phyloP scores from a whole-genome alignment of 2,113 vertebrate genomes.

The Pollachius pollachius region DNA sequence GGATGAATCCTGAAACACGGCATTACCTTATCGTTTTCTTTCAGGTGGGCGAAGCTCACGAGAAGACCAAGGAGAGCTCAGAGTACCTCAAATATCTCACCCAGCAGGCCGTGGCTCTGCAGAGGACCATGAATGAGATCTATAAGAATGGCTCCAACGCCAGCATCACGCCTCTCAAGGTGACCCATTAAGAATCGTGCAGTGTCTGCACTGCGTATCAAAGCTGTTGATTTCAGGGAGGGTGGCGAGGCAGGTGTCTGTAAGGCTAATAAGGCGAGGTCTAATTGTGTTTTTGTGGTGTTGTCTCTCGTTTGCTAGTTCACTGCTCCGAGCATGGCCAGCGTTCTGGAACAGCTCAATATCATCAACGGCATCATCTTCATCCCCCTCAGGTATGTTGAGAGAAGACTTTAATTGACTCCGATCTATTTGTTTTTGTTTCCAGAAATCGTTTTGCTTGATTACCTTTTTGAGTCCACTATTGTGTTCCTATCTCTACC shows the following conservation, averaged over 20 bases:
- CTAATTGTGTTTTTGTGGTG: background rate
- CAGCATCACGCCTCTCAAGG: constrained; percentile 95
- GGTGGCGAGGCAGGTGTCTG: background rate
- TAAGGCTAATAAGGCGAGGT: background rate
- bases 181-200: constrained; percentile 38
- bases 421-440: background rate
- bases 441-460: background rate
- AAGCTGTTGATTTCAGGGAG: background rate
- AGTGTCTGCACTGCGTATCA: too few species aligned
- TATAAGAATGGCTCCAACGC: constrained; percentile 96
- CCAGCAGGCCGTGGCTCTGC: constrained; percentile 95
- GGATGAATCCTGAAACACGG: background rate
- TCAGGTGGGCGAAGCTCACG: constrained; percentile 93
- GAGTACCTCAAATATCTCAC: constrained; percentile 98
- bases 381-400: constrained; percentile 93
- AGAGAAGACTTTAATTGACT: background rate
- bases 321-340: constrained; percentile 96
- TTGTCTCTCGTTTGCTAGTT: constrained; percentile 72
- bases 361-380: constrained; percentile 99
- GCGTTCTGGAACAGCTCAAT: constrained; percentile 95
- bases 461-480: background rate
- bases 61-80: constrained; percentile 98
- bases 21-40: background rate
- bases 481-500: background rate
- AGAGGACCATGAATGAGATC: constrained; percentile 99